Percentiles rank a stretch among this genome's conserved stretches.
phyloP scores from a whole-genome alignment of 2,888 invertebrate genomes.

The Aelia acuminata region DNA sequence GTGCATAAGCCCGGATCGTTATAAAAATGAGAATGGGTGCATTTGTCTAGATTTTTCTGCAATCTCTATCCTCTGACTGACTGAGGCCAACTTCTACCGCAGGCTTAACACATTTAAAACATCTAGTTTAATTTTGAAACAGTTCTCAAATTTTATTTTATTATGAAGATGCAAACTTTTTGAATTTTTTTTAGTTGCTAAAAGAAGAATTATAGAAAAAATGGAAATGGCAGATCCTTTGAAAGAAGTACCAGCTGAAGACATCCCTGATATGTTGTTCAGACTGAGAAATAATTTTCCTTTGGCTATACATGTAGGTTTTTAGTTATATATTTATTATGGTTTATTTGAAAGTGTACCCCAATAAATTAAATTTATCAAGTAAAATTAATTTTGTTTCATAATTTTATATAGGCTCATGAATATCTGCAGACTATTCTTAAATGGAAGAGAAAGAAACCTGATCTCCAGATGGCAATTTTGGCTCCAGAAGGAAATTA shows the following conservation, averaged over 20 bases:
- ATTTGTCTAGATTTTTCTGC: too few species aligned
- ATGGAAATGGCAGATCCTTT: not conserved
- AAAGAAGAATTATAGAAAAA: not conserved
- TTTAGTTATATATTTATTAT: not conserved
- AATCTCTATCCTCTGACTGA: too few species aligned
- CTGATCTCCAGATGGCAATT: constrained; percentile 47
- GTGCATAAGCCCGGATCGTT: too few species aligned
- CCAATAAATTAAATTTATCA: not conserved
- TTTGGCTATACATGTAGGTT: constrained; percentile 18
- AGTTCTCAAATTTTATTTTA: not conserved
- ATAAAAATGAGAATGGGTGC: too few species aligned
- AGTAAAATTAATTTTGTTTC: not conserved
- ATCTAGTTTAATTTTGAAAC: too few species aligned
- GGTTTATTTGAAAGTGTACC: not conserved
- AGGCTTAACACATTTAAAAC: too few species aligned
- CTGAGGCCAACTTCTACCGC: too few species aligned
- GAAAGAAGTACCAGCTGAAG: not conserved
- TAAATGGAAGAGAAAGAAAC: constrained; percentile 31
- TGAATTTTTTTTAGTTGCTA: not conserved
- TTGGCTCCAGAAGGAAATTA: constrained; percentile 52
- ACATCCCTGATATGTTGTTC: constrained; percentile 25
- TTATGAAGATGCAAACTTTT: not conserved
- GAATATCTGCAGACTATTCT: constrained; percentile 38
- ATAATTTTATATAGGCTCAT: constrained; percentile 47
- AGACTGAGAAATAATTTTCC: constrained; percentile 9